Conservation (phyloP, 23 tunicate genomes). For the Halocynthia roretzi region DNA sequence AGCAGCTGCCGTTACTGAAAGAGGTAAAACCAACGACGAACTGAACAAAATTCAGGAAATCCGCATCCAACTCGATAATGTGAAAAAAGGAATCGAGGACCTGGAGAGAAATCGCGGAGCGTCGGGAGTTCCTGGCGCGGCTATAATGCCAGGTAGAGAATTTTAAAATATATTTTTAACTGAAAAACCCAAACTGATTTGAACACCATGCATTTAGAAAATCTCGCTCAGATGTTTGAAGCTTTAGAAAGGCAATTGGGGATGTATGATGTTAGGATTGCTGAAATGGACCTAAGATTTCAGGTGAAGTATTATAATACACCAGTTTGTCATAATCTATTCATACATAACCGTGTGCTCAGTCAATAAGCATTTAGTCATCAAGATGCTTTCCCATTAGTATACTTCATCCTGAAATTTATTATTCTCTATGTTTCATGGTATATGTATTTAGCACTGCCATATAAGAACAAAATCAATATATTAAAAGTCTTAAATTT, state of each 20-base stretch:
- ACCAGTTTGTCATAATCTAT: too few species aligned
- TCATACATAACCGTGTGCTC: too few species aligned
- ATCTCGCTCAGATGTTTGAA: constrained; percentile 55
- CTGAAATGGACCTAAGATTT: constrained; percentile 69
- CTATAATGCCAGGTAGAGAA: neutral
- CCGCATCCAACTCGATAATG: neutral
- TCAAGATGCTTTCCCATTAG: too few species aligned
- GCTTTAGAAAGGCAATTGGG: constrained; percentile 72
- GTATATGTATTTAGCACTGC: too few species aligned
- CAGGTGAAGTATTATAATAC: constrained; percentile 22
- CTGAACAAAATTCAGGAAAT: constrained; percentile 18
- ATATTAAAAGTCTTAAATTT: too few species aligned
- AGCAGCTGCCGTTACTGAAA: neutral
- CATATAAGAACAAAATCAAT: too few species aligned
- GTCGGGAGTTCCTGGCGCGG: neutral
- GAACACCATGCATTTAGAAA: constrained; percentile 33
- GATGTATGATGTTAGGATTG: constrained; percentile 79
- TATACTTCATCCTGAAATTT: too few species aligned
- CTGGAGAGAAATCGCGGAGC: constrained; percentile 31
- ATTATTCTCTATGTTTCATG: too few species aligned
- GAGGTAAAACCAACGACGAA: constrained; percentile 7
- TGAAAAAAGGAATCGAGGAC: constrained; percentile 24
- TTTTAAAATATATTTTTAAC: neutral
- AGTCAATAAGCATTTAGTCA: too few species aligned
- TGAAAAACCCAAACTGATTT: neutral